Percentiles rank a stretch among this genome's conserved stretches.
Conservation (phyloP, 1,140 invertebrate genomes). For the Penaeus indicus region DNA sequence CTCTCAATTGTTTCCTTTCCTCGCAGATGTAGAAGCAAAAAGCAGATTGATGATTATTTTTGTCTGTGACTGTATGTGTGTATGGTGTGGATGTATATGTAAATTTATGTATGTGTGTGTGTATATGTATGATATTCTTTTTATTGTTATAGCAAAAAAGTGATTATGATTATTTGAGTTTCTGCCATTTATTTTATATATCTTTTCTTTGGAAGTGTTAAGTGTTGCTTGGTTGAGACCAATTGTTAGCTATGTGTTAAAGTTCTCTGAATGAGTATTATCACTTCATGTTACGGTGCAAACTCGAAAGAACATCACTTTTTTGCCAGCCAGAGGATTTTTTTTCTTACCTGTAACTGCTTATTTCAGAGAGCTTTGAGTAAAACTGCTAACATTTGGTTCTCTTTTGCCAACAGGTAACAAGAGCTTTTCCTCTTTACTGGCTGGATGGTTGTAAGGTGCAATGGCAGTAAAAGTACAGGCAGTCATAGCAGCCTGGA, state of each 20-base stretch:
- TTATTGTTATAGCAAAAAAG: conserved; percentile 72
- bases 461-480: conserved; percentile 66
- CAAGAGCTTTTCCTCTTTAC: conserved; percentile 28
- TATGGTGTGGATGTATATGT: no score
- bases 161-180: background rate
- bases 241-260: conserved; percentile 55
- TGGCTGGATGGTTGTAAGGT: conserved; percentile 32
- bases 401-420: conserved; percentile 45
- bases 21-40: no score
- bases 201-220: background rate
- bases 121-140: background rate
- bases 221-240: conserved; percentile 13
- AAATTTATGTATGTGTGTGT: no score
- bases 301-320: conserved; percentile 43
- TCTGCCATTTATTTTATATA: background rate
- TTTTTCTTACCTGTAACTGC: conserved; percentile 14
- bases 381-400: conserved; percentile 54
- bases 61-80: background rate
- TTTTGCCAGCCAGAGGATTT: conserved; percentile 26
- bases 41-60: no score
- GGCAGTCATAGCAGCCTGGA: conserved; percentile 61
- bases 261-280: conserved; percentile 55
- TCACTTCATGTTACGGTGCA: background rate
- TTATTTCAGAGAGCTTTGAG: conserved; percentile 61
- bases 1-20: no score